These are phyloP conservation scores for Idaea dimidiata DNA, from an alignment of 2,888 invertebrate species.

Conservation along the genomic window DNA sequence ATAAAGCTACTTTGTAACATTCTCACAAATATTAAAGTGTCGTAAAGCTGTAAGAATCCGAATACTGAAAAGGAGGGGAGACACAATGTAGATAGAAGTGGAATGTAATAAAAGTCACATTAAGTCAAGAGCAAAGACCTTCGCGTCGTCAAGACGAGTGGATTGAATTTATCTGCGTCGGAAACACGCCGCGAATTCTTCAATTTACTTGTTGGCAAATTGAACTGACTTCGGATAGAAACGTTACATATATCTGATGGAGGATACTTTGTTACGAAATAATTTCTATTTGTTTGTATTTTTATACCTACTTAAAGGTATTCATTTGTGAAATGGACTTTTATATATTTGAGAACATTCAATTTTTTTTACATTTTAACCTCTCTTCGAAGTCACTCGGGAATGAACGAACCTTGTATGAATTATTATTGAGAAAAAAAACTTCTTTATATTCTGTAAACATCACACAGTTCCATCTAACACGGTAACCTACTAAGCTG, in stretches of 20 bases:
- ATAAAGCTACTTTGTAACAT: slow-evolving; percentile 11
- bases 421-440: too few species aligned
- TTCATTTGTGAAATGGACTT: too few species aligned
- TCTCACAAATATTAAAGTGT: slow-evolving; percentile 35
- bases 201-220: slow-evolving; percentile 18
- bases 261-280: neutral
- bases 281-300: neutral
- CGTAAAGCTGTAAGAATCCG: slow-evolving; percentile 38
- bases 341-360: too few species aligned
- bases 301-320: neutral
- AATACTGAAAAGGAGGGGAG: slow-evolving; percentile 49
- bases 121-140: slow-evolving; percentile 67
- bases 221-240: slow-evolving; percentile 5
- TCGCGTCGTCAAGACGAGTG: slow-evolving; percentile 40
- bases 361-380: too few species aligned
- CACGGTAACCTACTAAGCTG: too few species aligned
- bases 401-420: too few species aligned
- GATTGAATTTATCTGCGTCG: slow-evolving; percentile 51
- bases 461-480: too few species aligned
- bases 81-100: slow-evolving; percentile 61
- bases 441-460: too few species aligned
- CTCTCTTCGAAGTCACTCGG: too few species aligned
- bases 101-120: slow-evolving; percentile 73
- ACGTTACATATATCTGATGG: neutral
- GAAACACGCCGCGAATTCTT: slow-evolving; percentile 29